phyloP scores from a whole-genome alignment of 2,888 invertebrate species.

The Kuschelorhynchus macadamiae region DNA sequence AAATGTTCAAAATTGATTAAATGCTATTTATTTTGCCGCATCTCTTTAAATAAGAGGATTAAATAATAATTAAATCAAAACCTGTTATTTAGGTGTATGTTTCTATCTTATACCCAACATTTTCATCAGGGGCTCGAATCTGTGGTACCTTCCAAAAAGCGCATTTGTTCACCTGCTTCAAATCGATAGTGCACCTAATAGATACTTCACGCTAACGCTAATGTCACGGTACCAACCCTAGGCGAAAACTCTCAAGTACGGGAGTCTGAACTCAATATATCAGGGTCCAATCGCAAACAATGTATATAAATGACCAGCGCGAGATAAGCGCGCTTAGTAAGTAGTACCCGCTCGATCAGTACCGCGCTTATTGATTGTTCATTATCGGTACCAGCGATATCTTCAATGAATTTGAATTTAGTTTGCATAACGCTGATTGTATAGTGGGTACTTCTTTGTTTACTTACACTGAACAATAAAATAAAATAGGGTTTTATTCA shows the following conservation, averaged over 20 bases:
- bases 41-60: too few relatives aligned
- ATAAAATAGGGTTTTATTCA: neutral
- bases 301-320: slow-evolving; percentile 43
- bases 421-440: slow-evolving; percentile 16
- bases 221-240: neutral
- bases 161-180: too few relatives aligned
- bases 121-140: too few relatives aligned
- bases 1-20: too few relatives aligned
- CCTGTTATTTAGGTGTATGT: too few relatives aligned
- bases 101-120: too few relatives aligned
- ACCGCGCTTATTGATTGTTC: slow-evolving; percentile 27
- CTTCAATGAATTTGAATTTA: slow-evolving; percentile 4
- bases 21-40: too few relatives aligned
- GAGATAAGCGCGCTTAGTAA: slow-evolving; percentile 36
- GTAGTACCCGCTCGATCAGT: slow-evolving; percentile 43
- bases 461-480: neutral
- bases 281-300: slow-evolving; percentile 44
- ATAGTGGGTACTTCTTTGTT: slow-evolving; percentile 3
- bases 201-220: too few relatives aligned
- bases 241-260: slow-evolving; percentile 18
- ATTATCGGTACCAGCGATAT: slow-evolving; percentile 20
- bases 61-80: too few relatives aligned
- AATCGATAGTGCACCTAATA: too few relatives aligned
- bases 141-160: too few relatives aligned
- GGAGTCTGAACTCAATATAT: slow-evolving; percentile 32